Conservation (phyloP, 2,888 invertebrate species). For the Acleris holmiana region DNA sequence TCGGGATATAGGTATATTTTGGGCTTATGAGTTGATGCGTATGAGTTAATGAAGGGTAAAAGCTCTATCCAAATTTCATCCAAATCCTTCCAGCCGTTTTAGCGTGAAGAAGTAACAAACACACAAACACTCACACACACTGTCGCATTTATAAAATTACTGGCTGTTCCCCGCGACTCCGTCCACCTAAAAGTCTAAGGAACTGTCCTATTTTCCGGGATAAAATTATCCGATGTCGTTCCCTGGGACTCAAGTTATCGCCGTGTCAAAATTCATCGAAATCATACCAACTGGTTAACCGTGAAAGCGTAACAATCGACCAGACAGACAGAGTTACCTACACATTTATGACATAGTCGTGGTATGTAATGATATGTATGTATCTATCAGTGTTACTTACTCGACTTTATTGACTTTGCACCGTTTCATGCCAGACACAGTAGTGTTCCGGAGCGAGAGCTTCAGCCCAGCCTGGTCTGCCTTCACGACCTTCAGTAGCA, state of each 20-base stretch:
- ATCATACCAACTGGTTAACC: background rate
- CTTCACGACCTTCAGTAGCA: slow-evolving; percentile 57
- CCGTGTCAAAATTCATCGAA: background rate
- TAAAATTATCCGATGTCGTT: background rate
- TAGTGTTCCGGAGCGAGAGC: slow-evolving; percentile 60
- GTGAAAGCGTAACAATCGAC: background rate
- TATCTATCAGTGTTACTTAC: slow-evolving; percentile 59
- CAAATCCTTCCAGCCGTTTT: too few relatives aligned
- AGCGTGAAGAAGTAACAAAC: too few relatives aligned
- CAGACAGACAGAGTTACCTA: background rate
- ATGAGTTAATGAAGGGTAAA: too few relatives aligned
- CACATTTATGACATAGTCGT: background rate
- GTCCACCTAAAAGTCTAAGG: background rate
- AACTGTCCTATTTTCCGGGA: background rate
- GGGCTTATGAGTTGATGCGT: too few relatives aligned
- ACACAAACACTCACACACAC: too few relatives aligned
- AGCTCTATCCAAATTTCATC: too few relatives aligned
- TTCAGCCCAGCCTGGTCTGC: slow-evolving; percentile 61
- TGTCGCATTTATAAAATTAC: background rate
- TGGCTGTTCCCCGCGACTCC: too few relatives aligned
- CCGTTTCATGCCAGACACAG: slow-evolving; percentile 64
- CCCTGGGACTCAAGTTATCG: background rate
- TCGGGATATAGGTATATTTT: too few relatives aligned
- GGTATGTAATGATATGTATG: background rate
- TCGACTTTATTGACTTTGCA: slow-evolving; percentile 63